phyloP scores from a whole-genome alignment of 2,113 vertebrate genomes.

The Seriola quinqueradiata region DNA sequence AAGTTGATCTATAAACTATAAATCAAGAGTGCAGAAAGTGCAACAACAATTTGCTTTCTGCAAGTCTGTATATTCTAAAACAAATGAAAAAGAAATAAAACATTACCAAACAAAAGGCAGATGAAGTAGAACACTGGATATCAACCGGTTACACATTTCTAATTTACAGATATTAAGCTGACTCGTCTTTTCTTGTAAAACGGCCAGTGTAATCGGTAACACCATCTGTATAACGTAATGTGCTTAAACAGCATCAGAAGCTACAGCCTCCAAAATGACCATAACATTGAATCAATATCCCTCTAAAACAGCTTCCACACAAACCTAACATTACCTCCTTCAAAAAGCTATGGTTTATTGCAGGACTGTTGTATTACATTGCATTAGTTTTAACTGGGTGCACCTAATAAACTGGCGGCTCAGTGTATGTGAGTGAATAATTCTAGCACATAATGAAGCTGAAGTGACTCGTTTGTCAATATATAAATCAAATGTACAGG shows the following conservation, averaged over 20 bases:
- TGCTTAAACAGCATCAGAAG: neutral
- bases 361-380: neutral
- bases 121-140: no score
- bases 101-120: no score
- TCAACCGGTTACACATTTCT: no score
- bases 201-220: no score
- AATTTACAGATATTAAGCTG: no score
- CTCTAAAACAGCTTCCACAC: neutral
- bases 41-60: no score
- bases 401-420: slow-evolving; percentile 10
- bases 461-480: slow-evolving; percentile 3
- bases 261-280: neutral
- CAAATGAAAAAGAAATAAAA: no score
- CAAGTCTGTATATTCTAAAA: no score
- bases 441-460: slow-evolving; percentile 9
- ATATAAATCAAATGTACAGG: neutral
- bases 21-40: neutral
- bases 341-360: neutral
- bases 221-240: neutral
- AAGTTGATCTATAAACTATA: neutral
- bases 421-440: slow-evolving; percentile 22
- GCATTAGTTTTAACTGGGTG: slow-evolving; percentile 1
- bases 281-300: neutral
- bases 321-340: neutral
- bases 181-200: no score